phyloP scores from a whole-genome alignment of 2,797 vertebrate species.

The Sebastes taczanowskii region DNA sequence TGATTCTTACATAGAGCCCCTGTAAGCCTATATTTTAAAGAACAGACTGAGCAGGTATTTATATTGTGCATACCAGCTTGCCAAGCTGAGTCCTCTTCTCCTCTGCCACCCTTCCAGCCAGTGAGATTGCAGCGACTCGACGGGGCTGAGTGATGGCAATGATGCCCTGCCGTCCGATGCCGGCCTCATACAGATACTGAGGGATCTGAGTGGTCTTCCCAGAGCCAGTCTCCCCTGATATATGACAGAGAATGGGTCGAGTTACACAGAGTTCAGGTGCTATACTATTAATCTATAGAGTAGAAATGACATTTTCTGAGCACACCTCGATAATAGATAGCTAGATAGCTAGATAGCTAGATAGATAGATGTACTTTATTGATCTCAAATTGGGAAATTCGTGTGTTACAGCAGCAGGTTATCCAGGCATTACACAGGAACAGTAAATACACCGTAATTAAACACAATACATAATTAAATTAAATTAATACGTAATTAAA shows the following conservation, averaged over 20 bases:
- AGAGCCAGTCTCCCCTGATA: slow-evolving; percentile 94
- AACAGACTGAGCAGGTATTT: not conserved
- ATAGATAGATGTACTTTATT: too few relatives aligned
- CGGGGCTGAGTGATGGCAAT: slow-evolving; percentile 95
- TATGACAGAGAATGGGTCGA: not conserved
- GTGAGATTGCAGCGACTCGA: slow-evolving; percentile 93
- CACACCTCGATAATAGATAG: not conserved
- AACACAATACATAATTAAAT: too few relatives aligned
- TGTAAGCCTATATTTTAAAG: too few relatives aligned
- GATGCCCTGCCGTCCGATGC: slow-evolving; percentile 88
- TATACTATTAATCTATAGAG: not conserved
- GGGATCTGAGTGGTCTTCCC: slow-evolving; percentile 98
- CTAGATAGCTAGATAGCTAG: too few relatives aligned
- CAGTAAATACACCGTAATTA: too few relatives aligned
- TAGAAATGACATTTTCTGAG: not conserved
- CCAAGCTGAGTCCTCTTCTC: slow-evolving; percentile 93
- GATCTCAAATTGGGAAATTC: too few relatives aligned
- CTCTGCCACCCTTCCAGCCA: slow-evolving; percentile 92
- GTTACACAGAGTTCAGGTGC: not conserved
- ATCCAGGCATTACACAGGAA: too few relatives aligned
- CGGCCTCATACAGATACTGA: slow-evolving; percentile 94
- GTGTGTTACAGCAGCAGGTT: too few relatives aligned
- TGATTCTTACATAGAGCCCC: too few relatives aligned
- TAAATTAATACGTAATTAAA: too few relatives aligned
- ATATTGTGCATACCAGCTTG: slow-evolving; percentile 84